phyloP scores from a whole-genome alignment of 2,113 vertebrate genomes.

The Sterrhoptilus dennistouni region DNA sequence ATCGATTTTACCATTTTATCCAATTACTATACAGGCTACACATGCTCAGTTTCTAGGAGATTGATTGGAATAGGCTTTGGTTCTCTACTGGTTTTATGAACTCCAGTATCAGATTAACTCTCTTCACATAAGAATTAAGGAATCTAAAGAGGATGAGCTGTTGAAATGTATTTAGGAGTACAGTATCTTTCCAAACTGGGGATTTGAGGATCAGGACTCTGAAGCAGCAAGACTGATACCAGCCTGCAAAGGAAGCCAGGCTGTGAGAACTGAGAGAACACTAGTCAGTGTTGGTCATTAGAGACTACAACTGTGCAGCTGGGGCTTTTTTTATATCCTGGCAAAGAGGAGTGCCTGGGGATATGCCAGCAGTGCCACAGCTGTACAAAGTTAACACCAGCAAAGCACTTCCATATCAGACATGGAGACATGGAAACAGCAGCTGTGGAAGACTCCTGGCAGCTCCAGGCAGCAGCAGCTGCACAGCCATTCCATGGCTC shows the following conservation, averaged over 20 bases:
- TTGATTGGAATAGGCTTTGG: neutral
- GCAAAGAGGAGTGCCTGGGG: neutral
- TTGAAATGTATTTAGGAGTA: neutral
- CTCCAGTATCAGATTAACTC: neutral
- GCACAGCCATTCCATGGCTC: neutral
- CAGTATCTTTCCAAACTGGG: neutral
- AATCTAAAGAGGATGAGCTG: neutral
- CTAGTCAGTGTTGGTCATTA: neutral
- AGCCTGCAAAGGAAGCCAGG: neutral
- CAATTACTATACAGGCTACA: neutral
- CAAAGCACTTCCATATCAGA: neutral
- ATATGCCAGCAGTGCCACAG: neutral
- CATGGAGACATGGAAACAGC: neutral
- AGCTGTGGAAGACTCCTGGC: neutral
- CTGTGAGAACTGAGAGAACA: neutral
- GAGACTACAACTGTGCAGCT: neutral
- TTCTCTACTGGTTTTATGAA: neutral
- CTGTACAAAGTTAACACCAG: neutral
- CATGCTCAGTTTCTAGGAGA: neutral
- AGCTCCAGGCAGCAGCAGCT: neutral
- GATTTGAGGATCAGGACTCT: neutral
- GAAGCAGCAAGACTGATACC: neutral
- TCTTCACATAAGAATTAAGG: neutral
- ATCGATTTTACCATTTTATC: neutral
- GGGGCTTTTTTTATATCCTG: neutral